Base-by-base conservation (phyloP, 2,113 vertebrate genomes). In the Nibea albiflora region DNA sequence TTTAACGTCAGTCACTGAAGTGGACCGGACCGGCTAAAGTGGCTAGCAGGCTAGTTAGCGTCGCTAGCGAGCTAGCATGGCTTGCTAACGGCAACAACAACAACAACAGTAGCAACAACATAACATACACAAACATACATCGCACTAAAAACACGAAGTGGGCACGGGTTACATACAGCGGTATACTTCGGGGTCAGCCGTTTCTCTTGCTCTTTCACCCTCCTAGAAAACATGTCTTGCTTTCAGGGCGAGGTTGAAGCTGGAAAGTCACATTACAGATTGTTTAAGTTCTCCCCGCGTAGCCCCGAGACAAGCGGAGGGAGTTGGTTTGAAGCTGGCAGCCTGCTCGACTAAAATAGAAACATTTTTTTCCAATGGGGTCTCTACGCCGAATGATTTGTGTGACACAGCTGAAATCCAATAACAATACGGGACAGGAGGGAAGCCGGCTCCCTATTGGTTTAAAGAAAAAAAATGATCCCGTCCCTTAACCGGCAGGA, bases 171-270 rank as follows among this genome's bases (percentile, higher is more conserved):
- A 95, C 95, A 80, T 94, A 94, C 94, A 85, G 90, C 90, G 26
- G 93, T 91, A 84, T 95, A 95, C 91, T 95, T 95, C 50, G 94
- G 90, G 77, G 92, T 94, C 84, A 93, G 88, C 31, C 71, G 90
- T 66, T 90, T 91, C 76, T 81, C 93, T 78, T 76, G 88, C 57
- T 93, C 92, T 79, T 95, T 95, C 84, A 76, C 80, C 78, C 91
- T 92, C 85, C 89, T 92, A 84, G 93, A 93, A 88, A 95, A 96
- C 95, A 96, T 95, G 72, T 93, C 93, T 89, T 85, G 76, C 70
- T 86, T 82, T 83, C 81, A 70, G 77, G 74, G 58, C 60, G 80
- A 90, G 67, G 64, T 47, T 84, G 69, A 73, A 68, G 70, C 42
- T 64, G 65, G 53, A 77, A 78, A 85, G 85, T 92, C 88, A 89